Percentiles rank a stretch among this genome's conserved stretches.
phyloP scores from a whole-genome alignment of 2,888 invertebrate genomes.

The Odiellus spinosus region DNA sequence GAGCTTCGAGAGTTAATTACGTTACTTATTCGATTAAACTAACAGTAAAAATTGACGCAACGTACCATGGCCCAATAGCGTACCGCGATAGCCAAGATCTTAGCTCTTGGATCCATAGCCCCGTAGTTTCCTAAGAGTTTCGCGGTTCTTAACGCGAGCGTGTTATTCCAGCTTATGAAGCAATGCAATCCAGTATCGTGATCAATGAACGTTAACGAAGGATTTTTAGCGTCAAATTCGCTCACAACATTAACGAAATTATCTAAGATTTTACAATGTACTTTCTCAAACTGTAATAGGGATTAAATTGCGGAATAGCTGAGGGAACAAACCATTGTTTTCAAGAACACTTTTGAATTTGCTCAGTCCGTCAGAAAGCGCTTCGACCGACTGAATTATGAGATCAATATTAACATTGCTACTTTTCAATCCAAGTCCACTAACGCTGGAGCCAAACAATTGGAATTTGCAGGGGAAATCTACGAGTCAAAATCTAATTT shows the following conservation, averaged over 20 bases:
- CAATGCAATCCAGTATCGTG: slow-evolving; percentile 7
- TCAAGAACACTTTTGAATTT: no score
- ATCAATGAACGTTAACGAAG: slow-evolving; percentile 11
- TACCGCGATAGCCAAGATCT: slow-evolving; percentile 24
- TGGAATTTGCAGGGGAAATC: slow-evolving; percentile 7
- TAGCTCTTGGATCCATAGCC: slow-evolving; percentile 25
- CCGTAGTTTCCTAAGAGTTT: slow-evolving; percentile 22
- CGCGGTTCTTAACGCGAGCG: slow-evolving; percentile 4
- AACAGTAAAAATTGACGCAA: background rate
- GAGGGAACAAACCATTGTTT: no score
- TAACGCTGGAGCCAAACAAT: slow-evolving; percentile 12
- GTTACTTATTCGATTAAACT: background rate
- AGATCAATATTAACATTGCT: slow-evolving; percentile 14
- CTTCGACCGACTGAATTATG: no score
- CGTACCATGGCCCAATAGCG: slow-evolving; percentile 34
- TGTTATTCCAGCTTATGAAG: slow-evolving; percentile 9
- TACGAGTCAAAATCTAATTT: no score
- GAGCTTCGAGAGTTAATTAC: slow-evolving; percentile 24
- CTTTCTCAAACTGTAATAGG: background rate
- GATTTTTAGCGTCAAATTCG: slow-evolving; percentile 13
- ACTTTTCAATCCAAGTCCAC: slow-evolving; percentile 13
- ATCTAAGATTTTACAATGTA: background rate
- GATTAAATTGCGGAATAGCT: no score
- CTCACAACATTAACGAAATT: slow-evolving; percentile 7
- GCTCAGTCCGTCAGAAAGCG: no score